Conservation (phyloP, 53 echinoderm and acorn worm genomes). For the Holothuria scabra region DNA sequence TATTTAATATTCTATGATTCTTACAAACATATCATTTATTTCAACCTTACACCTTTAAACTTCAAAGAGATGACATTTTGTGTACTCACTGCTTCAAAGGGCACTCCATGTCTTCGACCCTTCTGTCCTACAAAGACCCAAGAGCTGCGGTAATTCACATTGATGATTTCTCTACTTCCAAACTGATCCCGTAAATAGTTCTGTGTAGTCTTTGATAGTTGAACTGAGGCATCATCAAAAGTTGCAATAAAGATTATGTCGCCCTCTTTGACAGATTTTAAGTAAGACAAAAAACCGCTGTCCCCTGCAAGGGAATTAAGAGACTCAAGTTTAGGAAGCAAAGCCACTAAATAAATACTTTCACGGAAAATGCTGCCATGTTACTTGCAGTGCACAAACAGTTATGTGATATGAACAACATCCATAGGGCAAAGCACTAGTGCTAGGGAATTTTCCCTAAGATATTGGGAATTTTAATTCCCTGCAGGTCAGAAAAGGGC, state of each 20-base stretch:
- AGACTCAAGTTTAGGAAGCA: no score
- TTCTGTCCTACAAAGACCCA: conserved; percentile 88
- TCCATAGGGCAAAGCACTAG: neutral
- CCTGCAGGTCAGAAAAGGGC: neutral
- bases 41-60: no score
- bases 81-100: conserved; percentile 65
- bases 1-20: no score
- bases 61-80: neutral
- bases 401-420: neutral
- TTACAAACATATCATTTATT: no score
- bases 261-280: conserved; percentile 27
- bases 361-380: neutral
- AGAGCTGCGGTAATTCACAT: conserved; percentile 60
- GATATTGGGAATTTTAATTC: neutral
- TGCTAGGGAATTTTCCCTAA: neutral
- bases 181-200: conserved; percentile 56
- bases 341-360: neutral
- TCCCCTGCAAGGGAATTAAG: neutral
- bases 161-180: conserved; percentile 58
- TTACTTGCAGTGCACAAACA: neutral
- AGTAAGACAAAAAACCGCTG: conserved; percentile 17
- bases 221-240: conserved; percentile 62
- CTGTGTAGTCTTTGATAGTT: conserved; percentile 60
- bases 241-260: conserved; percentile 62
- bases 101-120: conserved; percentile 37